Evolutionary conservation across 2,113 vertebrate species (phyloP), one percentile per base, ranked within the genome.

Genomic region (Pseudolaguvia tuberculata): DNA sequence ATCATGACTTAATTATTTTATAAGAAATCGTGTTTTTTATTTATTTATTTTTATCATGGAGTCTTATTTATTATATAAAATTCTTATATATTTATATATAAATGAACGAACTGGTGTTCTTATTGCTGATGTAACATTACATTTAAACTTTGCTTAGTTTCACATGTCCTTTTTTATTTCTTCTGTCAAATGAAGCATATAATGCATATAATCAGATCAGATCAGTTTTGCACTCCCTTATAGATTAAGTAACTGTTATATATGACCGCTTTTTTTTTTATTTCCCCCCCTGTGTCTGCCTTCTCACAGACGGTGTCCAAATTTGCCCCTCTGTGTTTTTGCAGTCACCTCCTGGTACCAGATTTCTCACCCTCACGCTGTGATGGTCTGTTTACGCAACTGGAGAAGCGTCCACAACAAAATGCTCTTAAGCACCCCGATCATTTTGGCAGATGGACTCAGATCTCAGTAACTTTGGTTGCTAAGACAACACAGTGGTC

Each of bases 221-320:
- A 17, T 4, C 39, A 25, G 29, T 29, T 1, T 25, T 47, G 13
- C 10, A 74, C 59, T 39, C 23, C 7, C 31, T 29, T 57, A 56
- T 51, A 66, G 78, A 75, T 83, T 87, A 82, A 86, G 68, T 78
- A 84, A 53, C 81, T 59, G 75, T 83, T 81, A 83, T 73, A 75
- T 72, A 80, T 81, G 79, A 15, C 61, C 45, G 65, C 78, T 80
- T 66, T 79, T 65, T 53, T 42, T 42, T 73, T 76, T 39, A 31
- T 73, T 72, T 53, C 75, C 72, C 79, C 87, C 90, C 58, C 77
- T 84, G 89, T 76, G 81, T 81, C 53, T 82, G 81, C 53, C 86
- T 90, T 91, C 79, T 86, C 91, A 87, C 92, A 92, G 90, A 93
- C 85, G 88, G 91, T 92, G 92, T 91, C 86, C 77, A 77, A 91